These are phyloP conservation scores for Sebastes variabilis DNA, from an alignment of 2,797 vertebrate genomes.

Conservation along the genomic window DNA sequence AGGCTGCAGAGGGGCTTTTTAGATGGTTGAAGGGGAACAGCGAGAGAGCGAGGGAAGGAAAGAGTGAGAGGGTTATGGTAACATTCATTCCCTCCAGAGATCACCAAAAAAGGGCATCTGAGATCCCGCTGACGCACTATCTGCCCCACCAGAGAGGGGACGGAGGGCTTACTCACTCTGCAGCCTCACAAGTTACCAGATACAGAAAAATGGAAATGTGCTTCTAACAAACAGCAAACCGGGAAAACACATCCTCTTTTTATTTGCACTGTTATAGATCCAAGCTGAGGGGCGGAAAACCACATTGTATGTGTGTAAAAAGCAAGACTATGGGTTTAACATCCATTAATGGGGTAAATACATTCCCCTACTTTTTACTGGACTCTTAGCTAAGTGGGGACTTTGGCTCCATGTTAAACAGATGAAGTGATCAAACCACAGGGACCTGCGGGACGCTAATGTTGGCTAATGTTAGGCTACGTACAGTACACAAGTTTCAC, in stretches of 20 bases:
- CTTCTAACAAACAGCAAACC: conserved; percentile 15
- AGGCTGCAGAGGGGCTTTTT: conserved; percentile 14
- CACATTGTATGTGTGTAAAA: background rate
- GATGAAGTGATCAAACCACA: conserved; percentile 22
- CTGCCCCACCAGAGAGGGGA: conserved; percentile 56
- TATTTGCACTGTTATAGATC: conserved; percentile 10
- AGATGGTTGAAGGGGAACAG: conserved; percentile 43
- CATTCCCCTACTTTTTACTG: background rate
- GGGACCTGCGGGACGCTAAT: background rate
- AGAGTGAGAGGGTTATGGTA: conserved; percentile 62
- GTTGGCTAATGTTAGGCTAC: background rate
- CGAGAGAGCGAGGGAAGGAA: background rate
- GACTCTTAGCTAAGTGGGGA: background rate
- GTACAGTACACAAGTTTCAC: background rate
- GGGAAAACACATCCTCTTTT: conserved; percentile 36
- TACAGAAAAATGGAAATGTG: conserved; percentile 42
- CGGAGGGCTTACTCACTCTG: conserved; percentile 45
- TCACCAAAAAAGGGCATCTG: conserved; percentile 83
- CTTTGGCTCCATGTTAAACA: conserved; percentile 15
- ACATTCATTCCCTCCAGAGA: conserved; percentile 74
- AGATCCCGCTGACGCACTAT: conserved; percentile 72
- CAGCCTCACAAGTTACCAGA: conserved; percentile 42
- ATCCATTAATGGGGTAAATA: background rate
- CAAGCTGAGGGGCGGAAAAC: conserved; percentile 11
- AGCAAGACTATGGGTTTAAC: background rate